Percentiles rank a stretch among this genome's conserved stretches.
Evolutionary conservation across 2,113 vertebrate species (phyloP).

Genomic region (Halcyon malimbica): DNA sequence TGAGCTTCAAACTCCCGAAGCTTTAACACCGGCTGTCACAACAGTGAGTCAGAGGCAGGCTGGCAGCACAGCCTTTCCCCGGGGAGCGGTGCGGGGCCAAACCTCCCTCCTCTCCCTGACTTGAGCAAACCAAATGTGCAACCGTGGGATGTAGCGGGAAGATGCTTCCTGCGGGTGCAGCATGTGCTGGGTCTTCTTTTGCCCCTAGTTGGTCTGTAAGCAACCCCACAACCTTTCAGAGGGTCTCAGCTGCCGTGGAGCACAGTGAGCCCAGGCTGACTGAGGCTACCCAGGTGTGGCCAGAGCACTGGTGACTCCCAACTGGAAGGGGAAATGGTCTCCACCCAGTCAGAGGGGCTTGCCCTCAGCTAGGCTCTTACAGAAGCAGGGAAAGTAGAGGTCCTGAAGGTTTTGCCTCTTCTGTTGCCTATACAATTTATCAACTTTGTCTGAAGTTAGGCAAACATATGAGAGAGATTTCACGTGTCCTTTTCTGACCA

Average conservation of each 20-base stretch:
- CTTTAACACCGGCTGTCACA: constrained; percentile 45
- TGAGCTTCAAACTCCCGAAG: constrained; percentile 5
- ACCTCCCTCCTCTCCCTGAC: not conserved
- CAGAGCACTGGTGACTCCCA: not conserved
- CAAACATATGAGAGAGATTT: not conserved
- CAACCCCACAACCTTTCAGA: not conserved
- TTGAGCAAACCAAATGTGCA: not conserved
- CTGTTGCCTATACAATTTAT: not conserved
- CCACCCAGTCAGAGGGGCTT: not conserved
- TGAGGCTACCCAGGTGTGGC: not conserved
- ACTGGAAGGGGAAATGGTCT: accelerated
- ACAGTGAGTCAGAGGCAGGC: constrained; percentile 59
- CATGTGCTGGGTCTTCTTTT: not conserved
- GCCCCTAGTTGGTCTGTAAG: not conserved
- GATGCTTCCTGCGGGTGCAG: not conserved
- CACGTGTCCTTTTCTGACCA: not conserved
- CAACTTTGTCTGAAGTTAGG: not conserved
- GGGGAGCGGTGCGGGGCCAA: not conserved
- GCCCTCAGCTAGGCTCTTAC: not conserved
- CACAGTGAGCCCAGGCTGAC: not conserved
- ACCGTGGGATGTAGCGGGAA: not conserved
- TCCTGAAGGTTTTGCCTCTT: not conserved
- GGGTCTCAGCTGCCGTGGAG: not conserved
- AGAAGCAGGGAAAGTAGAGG: not conserved
- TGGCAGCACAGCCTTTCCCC: constrained; percentile 18